Base-by-base conservation (phyloP, 2,888 invertebrate species). In the Callyntrura sp. region DNA sequence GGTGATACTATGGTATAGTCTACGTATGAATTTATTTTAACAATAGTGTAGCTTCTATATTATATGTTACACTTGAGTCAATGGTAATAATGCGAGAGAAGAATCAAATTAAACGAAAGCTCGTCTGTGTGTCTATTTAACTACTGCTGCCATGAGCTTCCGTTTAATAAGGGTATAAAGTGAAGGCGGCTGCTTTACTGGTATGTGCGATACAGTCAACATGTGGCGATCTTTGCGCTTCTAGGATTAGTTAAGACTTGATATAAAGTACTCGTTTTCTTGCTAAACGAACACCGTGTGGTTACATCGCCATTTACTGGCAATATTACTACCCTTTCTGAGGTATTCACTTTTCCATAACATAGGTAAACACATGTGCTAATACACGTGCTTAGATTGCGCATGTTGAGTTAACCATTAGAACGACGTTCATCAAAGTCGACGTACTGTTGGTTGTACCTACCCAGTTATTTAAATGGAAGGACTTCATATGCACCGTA, bases 331-430 rank as follows among this genome's bases (percentile, higher is more conserved):
- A n/a, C 17, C 14, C 57, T 43, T 17, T 70, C 68, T 23, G 0
- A 76, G 23, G 23, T 76, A 25, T 48, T 76, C 17, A 70, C 17
- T 70, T 17, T 70, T 17, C 68, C 68, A 51, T 76, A 68, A 48
- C 17, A 45, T 73, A 45, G 5, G 25, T 28, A 48, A 73, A 73
- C 20, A 48, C 28, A 14, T 11, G 45, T 62, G 5, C 23, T 60
- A 25, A 62, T 79, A 57, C 86, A 87, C 86, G 86, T 87, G 86
- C 86, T 81, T 68, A 55, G n/a, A 79, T 9, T 55, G 70, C 70
- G 68, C 68, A 81, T 45, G 65, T 65, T 65, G 28, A 65, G 6
- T 35, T 35, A 35, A 35, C 35, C 6, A 35, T 35, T 35, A 35
- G 35, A 35, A 35, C 35, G 6, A 35, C 35, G 35, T 35, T 35